Evolutionary conservation across 2,888 invertebrate species (phyloP).

Genomic region (Calephelis perditalis): DNA sequence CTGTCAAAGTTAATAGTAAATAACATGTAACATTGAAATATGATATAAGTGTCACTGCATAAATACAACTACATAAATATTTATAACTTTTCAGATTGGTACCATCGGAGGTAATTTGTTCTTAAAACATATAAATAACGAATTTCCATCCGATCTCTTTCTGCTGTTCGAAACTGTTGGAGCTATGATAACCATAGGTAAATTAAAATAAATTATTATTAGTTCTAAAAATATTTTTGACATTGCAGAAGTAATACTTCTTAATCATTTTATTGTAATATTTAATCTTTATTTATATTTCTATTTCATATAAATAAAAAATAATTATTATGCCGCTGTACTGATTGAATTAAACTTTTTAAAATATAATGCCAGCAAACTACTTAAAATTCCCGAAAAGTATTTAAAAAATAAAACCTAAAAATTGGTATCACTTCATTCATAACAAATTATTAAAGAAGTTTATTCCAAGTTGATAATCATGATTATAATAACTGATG

Average conservation of each 20-base stretch:
- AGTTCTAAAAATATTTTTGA: neutral
- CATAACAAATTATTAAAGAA: too few species aligned
- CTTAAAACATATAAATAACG: slow-evolving; percentile 81
- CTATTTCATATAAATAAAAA: neutral
- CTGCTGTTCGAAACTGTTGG: slow-evolving; percentile 78
- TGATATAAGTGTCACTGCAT: too few species aligned
- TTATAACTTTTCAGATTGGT: slow-evolving; percentile 71
- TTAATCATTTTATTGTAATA: neutral
- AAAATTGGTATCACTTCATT: too few species aligned
- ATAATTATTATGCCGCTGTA: neutral
- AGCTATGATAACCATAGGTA: slow-evolving; percentile 62
- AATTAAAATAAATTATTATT: slow-evolving; percentile 24
- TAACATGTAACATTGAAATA: too few species aligned
- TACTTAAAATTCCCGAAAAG: too few species aligned
- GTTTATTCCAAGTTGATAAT: too few species aligned
- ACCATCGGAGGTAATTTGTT: slow-evolving; percentile 84
- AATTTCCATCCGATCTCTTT: slow-evolving; percentile 88
- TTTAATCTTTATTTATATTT: neutral
- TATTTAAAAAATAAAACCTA: too few species aligned
- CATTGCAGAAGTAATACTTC: neutral
- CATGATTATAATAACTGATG: too few species aligned
- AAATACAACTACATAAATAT: too few species aligned
- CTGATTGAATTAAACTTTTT: neutral
- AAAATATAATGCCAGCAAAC: neutral
- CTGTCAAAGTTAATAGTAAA: too few species aligned